Evolutionary conservation across 1,140 invertebrate species (phyloP), one percentile per base, ranked within the genome.

Genomic region (Leptinotarsa undecemlineata): DNA sequence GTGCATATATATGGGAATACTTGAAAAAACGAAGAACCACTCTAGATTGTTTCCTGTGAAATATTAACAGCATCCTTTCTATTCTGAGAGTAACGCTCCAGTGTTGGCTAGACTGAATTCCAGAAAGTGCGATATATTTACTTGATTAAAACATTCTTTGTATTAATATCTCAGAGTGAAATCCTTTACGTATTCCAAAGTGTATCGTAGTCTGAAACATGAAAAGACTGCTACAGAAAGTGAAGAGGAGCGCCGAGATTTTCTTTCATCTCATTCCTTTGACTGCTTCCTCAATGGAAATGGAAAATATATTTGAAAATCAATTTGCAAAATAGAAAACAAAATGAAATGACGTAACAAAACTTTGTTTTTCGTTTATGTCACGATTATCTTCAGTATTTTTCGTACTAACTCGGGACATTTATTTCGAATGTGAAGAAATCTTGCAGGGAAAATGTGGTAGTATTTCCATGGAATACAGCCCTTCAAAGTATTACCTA

Each of bases 141-240:
- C 63, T 64, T 64, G 63, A 64, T 64, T 64, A 26, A 64, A 64
- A 64, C 63, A 64, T 64, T 64, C 63, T 64, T 61, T 33, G 63
- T 23, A 64, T 33, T 64, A 23, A 64, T 64, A 64, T 21, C 63
- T 64, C 63, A 17, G 20, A 64, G 63, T 20, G 13, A 21, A 64
- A 64, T 26, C 63, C 63, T 19, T 4, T 33, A 26, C 20, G 17
- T 17, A 64, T 64, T 20, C 15, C 63, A 20, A 64, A 64, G 63
- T 6, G 63, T 64, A 64, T 64, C 20, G 14, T 21, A 64, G 4
- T 64, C 63, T 20, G 21, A 23, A 33, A 64, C 17, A 64, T 64
- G 63, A 64, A 64, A 64, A 17, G 26, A 20, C 63, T 6, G 17
- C 13, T 15, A 21, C 51, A 19, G 5, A 19, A 57, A 57, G 51